A percentile compares a stretch with the other conserved stretches of the same genome.
Conservation (phyloP, 1,140 invertebrate species). For the Papilio polyxenes region DNA sequence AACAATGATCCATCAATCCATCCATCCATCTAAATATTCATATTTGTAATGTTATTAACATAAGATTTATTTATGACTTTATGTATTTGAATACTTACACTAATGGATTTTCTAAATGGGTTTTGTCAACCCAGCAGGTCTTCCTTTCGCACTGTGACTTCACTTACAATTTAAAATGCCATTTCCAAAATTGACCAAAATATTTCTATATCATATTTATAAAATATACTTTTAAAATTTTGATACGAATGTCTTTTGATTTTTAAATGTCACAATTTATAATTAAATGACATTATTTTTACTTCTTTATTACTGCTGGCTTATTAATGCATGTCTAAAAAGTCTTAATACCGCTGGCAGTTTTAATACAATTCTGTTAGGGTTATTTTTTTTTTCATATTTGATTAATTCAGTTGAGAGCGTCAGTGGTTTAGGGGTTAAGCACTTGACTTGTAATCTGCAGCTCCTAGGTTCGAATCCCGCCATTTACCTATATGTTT, state of each 20-base stretch:
- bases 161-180: slow-evolving; percentile 13
- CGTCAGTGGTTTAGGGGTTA: too few relatives aligned
- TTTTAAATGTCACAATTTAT: slow-evolving; percentile 17
- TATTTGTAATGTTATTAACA: too few relatives aligned
- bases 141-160: slow-evolving; percentile 16
- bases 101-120: slow-evolving; percentile 13
- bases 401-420: too few relatives aligned
- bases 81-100: neutral
- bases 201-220: slow-evolving; percentile 12
- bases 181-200: neutral
- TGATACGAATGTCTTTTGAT: slow-evolving; percentile 29
- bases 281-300: slow-evolving; percentile 12
- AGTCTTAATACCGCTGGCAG: neutral
- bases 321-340: neutral
- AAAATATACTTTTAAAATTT: slow-evolving; percentile 7
- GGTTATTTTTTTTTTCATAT: neutral
- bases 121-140: neutral
- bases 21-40: too few relatives aligned
- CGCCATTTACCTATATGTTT: too few relatives aligned
- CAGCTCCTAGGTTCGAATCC: too few relatives aligned
- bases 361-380: neutral
- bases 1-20: too few relatives aligned
- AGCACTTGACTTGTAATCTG: too few relatives aligned
- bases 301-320: slow-evolving; percentile 9
- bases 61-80: neutral